A percentile compares a stretch with the other conserved stretches of the same genome.
These are phyloP conservation scores for Seriola aureovittata DNA, from an alignment of 2,113 vertebrate genomes.

Conservation along the genomic window DNA sequence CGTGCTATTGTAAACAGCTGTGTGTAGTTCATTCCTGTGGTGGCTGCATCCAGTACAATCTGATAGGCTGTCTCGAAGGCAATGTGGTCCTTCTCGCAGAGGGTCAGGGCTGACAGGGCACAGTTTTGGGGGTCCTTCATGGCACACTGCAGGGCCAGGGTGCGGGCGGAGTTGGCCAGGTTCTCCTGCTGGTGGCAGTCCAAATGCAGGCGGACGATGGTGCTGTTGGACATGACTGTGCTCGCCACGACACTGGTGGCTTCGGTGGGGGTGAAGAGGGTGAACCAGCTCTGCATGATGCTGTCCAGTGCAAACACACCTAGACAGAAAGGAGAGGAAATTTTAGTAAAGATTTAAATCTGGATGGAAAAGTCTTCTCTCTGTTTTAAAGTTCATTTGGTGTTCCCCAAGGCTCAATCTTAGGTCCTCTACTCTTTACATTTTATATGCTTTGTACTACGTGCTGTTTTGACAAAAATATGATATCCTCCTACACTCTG, in stretches of 20 bases:
- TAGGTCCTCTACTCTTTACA: neutral
- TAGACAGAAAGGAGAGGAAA: conserved; percentile 9
- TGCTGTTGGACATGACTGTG: conserved; percentile 95
- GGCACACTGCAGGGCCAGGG: conserved; percentile 94
- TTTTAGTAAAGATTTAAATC: neutral
- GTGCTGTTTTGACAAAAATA: neutral
- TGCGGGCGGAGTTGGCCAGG: conserved; percentile 94
- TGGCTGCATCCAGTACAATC: conserved; percentile 94
- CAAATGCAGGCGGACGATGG: conserved; percentile 93
- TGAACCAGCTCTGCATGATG: conserved; percentile 98
- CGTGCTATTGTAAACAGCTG: conserved; percentile 98
- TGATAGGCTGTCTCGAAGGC: conserved; percentile 98
- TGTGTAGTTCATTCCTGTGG: conserved; percentile 94
- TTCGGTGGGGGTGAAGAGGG: conserved; percentile 96
- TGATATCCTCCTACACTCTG: no score
- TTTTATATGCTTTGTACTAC: neutral
- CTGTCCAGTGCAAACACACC: conserved; percentile 93
- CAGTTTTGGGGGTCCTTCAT: conserved; percentile 95
- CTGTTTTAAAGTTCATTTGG: neutral
- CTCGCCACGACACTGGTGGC: conserved; percentile 96
- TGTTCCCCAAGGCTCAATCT: conserved; percentile 6
- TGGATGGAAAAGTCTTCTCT: no score
- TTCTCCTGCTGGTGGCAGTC: conserved; percentile 96
- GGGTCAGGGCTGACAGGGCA: conserved; percentile 89
- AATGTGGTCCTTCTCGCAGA: conserved; percentile 97